Evolutionary conservation across 2,888 invertebrate species (phyloP), one percentile per base, ranked within the genome.

Genomic region (Linyphia triangularis): DNA sequence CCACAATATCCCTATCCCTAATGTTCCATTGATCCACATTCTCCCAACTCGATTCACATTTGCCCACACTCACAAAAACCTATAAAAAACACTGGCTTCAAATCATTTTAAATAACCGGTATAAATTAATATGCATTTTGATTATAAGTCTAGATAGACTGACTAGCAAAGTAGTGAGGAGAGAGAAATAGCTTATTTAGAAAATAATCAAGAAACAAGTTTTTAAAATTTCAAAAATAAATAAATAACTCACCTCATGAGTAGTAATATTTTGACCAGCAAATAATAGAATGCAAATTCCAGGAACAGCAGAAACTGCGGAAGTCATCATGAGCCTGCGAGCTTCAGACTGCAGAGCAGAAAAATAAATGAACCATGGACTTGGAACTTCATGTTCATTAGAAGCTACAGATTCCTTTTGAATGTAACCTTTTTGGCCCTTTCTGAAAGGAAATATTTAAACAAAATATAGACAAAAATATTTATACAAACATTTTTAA

Each of bases 301-400:
- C 85, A 33, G 89, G 86, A 0, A 84, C 24, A 9, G 86, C 19
- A 7, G 89, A 89, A 16, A 86, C 77, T 26, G 84, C 77, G 28
- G 79, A 79, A 19, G 82, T 70, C 77, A 89, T 78, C 33, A 86
- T 65, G n/a, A 59, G 28, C 28, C 82, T 51, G 9, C 89, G 84
- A 40, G 72, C 86, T 65, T 89, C 78, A 26, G 89, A 89, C 51
- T 84, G 77, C 24, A 89, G 22, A 30, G 84, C 85, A 33, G 37
- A 33, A 33, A 89, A 89, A 43, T 89, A 89, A 30, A 79, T 40
- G 16, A 89, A 61, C 82, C 83, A 89, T 26, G 89, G 89, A 67
- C 59, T 72, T 9, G 89, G 89, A 43, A 89, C 61, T 51, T 86
- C 81, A 13, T 30, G 28, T 61, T 70, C 82, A 26, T 78, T 78